Percentiles rank a stretch among this genome's conserved stretches.
These are phyloP conservation scores for Sinodicranocentrus sp. DNA, from an alignment of 2,888 invertebrate genomes.

Conservation along the genomic window DNA sequence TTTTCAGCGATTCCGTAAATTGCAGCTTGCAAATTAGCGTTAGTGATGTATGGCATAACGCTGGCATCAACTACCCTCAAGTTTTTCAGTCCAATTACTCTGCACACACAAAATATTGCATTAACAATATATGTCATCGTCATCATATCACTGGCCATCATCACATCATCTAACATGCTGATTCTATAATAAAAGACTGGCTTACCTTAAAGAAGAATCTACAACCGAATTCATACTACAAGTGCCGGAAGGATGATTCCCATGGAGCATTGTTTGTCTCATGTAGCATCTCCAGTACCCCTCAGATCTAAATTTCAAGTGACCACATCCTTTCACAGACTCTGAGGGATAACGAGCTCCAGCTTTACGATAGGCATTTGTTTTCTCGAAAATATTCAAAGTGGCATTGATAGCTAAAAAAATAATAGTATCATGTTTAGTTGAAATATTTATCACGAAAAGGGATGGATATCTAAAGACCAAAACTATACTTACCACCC, in stretches of 20 bases:
- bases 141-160: no score
- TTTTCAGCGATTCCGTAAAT: conserved; percentile 19
- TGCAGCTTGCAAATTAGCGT: neutral
- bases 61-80: conserved; percentile 23
- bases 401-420: conserved; percentile 25
- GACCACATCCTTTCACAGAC: neutral
- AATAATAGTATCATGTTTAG: neutral
- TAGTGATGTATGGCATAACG: neutral
- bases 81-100: conserved; percentile 10
- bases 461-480: no score
- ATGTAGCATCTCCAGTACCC: conserved; percentile 50
- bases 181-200: neutral
- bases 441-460: neutral
- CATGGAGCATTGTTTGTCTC: neutral
- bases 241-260: conserved; percentile 26
- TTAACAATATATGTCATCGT: neutral
- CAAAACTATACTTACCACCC: neutral
- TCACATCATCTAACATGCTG: no score
- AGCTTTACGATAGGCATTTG: conserved; percentile 17
- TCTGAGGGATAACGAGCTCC: conserved; percentile 23
- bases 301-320: conserved; percentile 10
- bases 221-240: conserved; percentile 53
- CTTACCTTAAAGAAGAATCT: conserved; percentile 18
- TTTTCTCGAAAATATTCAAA: conserved; percentile 40
- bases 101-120: neutral